A percentile compares a stretch with the other conserved stretches of the same genome.
Conservation (phyloP, 2,797 vertebrate species). For the Cheirogaleus major region DNA sequence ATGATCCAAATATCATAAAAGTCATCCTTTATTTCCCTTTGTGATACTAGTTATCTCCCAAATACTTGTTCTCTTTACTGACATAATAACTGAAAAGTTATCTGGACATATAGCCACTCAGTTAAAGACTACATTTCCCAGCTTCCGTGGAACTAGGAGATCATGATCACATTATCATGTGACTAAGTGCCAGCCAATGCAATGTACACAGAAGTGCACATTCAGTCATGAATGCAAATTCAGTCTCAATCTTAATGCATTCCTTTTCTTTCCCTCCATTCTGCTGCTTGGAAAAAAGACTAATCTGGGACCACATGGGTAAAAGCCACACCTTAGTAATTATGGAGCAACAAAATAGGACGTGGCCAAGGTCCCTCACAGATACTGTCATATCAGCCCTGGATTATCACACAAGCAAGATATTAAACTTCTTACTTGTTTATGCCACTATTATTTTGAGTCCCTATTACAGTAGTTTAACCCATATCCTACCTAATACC, state of each 20-base stretch:
- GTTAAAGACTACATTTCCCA: slow-evolving; percentile 19
- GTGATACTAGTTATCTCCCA: background rate
- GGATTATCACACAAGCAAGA: background rate
- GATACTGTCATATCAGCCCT: background rate
- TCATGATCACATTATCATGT: background rate
- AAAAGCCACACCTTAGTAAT: background rate
- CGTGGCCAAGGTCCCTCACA: background rate
- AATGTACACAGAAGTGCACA: background rate
- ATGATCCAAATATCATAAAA: background rate
- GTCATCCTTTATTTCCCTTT: background rate
- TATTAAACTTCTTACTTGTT: background rate
- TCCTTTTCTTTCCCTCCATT: background rate
- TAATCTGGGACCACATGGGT: background rate
- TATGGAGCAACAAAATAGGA: background rate
- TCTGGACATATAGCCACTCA: background rate
- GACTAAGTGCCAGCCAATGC: background rate
- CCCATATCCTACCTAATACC: background rate
- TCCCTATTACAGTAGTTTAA: background rate
- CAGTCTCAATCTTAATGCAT: background rate
- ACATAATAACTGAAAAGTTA: background rate
- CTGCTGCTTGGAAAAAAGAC: background rate
- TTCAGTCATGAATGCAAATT: background rate
- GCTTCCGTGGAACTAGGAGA: background rate
- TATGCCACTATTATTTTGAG: slow-evolving; percentile 7
- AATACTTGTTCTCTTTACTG: background rate